A percentile compares a stretch with the other conserved stretches of the same genome.
Evolutionary conservation across 2,888 invertebrate species (phyloP).

Genomic region (Protodeltote pygarga): DNA sequence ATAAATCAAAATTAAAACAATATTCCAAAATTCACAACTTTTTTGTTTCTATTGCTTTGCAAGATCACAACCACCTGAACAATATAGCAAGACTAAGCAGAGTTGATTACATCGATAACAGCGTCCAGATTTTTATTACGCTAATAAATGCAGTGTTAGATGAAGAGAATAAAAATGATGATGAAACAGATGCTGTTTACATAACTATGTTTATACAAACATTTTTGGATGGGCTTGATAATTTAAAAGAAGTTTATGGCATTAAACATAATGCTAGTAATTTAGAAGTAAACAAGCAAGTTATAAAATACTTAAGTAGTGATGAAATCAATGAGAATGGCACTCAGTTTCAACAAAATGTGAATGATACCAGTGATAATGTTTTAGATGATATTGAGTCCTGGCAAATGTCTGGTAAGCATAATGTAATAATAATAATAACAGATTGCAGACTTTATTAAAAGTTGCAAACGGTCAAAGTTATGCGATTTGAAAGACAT

Average conservation of each 20-base stretch:
- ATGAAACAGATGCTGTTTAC: slow-evolving; percentile 43
- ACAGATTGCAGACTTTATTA: background rate
- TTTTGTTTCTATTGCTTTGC: slow-evolving; percentile 59
- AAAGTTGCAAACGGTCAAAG: too few relatives aligned
- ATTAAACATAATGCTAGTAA: slow-evolving; percentile 35
- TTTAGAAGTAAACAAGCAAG: slow-evolving; percentile 47
- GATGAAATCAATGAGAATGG: slow-evolving; percentile 16
- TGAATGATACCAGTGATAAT: slow-evolving; percentile 17
- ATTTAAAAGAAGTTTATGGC: slow-evolving; percentile 50
- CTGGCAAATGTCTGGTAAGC: slow-evolving; percentile 62
- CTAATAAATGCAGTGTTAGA: slow-evolving; percentile 62
- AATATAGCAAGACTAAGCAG: slow-evolving; percentile 58
- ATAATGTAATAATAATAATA: background rate
- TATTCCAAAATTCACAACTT: slow-evolving; percentile 62
- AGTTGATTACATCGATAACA: slow-evolving; percentile 51
- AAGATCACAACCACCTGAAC: slow-evolving; percentile 58
- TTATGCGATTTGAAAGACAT: too few relatives aligned
- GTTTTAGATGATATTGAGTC: slow-evolving; percentile 54
- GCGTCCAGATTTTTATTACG: slow-evolving; percentile 57
- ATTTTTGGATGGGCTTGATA: slow-evolving; percentile 52
- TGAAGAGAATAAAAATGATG: slow-evolving; percentile 46
- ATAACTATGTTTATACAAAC: slow-evolving; percentile 45
- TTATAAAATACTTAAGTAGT: slow-evolving; percentile 40
- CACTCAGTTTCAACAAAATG: background rate
- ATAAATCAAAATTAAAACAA: slow-evolving; percentile 54